Evolutionary conservation across 2,888 invertebrate genomes (phyloP).

Genomic region (Epinotia demarniana): DNA sequence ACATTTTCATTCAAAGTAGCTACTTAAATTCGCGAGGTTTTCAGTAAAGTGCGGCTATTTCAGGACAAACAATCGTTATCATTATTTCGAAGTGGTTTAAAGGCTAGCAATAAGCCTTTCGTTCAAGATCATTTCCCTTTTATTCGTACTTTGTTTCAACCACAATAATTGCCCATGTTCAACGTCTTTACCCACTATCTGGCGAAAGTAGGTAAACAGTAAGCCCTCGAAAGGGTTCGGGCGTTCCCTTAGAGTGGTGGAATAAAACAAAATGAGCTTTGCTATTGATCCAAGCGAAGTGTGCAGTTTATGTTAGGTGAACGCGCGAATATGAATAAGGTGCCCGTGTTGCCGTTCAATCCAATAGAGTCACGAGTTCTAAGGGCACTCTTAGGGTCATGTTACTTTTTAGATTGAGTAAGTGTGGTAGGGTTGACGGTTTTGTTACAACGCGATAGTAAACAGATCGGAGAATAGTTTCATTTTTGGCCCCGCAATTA

Average conservation of each 20-base stretch:
- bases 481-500: not conserved
- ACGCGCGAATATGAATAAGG: constrained; percentile 63
- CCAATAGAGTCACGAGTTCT: not conserved
- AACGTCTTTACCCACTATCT: constrained; percentile 57
- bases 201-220: constrained; percentile 66
- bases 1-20: constrained; percentile 40
- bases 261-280: constrained; percentile 80
- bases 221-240: constrained; percentile 74
- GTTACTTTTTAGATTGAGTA: not conserved
- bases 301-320: constrained; percentile 68
- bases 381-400: not conserved
- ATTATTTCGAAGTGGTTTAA: constrained; percentile 38
- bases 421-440: not conserved
- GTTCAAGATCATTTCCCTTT: constrained; percentile 26
- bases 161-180: constrained; percentile 65
- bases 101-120: constrained; percentile 24
- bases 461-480: not conserved
- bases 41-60: constrained; percentile 35
- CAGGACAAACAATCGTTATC: constrained; percentile 42
- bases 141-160: constrained; percentile 59
- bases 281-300: constrained; percentile 68
- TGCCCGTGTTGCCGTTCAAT: not conserved
- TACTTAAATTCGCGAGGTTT: constrained; percentile 39
- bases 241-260: constrained; percentile 67
- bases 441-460: not conserved